phyloP scores from a whole-genome alignment of 2,888 invertebrate species.

The Leptinotarsa tumamoca region DNA sequence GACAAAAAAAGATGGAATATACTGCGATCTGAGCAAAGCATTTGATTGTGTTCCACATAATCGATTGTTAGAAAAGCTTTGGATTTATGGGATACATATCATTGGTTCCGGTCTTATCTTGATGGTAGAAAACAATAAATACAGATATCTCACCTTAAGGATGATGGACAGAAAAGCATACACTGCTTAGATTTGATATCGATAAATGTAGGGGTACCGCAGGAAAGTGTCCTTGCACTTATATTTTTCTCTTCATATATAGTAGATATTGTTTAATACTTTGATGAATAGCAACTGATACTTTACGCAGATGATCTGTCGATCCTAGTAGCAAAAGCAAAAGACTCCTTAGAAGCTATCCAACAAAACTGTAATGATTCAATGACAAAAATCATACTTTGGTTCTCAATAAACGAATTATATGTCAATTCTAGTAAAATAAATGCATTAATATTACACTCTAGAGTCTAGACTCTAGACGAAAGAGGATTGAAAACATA shows the following conservation, averaged over 20 bases:
- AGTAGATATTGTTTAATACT: no score
- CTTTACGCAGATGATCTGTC: no score
- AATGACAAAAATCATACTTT: neutral
- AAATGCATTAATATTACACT: constrained; percentile 3
- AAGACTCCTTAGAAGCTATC: no score
- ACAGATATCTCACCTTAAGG: no score
- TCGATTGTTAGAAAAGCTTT: constrained; percentile 16
- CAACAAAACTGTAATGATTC: neutral
- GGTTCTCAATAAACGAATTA: neutral
- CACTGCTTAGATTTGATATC: no score
- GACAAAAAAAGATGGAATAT: no score
- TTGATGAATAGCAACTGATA: no score
- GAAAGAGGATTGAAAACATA: neutral
- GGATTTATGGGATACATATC: constrained; percentile 9
- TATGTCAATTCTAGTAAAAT: constrained; percentile 15
- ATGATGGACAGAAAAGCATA: no score
- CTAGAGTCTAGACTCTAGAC: neutral
- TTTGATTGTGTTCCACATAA: constrained; percentile 9
- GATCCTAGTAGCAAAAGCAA: no score
- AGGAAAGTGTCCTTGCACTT: no score
- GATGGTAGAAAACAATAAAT: neutral
- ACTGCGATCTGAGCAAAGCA: neutral
- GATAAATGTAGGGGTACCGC: no score
- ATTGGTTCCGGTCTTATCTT: constrained; percentile 13
- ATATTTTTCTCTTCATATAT: no score